A percentile compares a stretch with the other conserved stretches of the same genome.
These are phyloP conservation scores for Heliconius himera DNA, from an alignment of 1,140 invertebrate species.

Conservation along the genomic window DNA sequence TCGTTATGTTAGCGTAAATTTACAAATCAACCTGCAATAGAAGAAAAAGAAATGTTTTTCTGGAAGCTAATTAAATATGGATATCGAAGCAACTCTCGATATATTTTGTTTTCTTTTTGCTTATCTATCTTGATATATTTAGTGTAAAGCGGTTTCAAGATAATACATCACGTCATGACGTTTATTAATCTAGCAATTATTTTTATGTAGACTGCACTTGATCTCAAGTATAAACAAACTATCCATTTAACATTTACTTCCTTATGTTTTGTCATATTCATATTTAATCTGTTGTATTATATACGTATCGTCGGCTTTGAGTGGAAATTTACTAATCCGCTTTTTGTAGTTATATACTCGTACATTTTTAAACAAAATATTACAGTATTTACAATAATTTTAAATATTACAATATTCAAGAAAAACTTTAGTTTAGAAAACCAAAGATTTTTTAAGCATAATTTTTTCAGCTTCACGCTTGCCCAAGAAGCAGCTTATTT, in stretches of 20 bases:
- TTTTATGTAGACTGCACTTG: neutral
- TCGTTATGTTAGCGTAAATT: no score
- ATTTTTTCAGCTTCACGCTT: no score
- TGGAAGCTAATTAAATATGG: neutral
- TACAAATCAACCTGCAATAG: no score
- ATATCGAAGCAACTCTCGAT: neutral
- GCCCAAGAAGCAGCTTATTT: no score
- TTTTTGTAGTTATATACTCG: no score
- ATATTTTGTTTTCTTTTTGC: neutral
- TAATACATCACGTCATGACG: neutral
- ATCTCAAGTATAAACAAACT: conserved; percentile 10
- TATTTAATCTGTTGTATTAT: neutral
- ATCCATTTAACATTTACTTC: neutral
- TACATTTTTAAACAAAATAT: no score
- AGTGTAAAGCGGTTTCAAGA: neutral
- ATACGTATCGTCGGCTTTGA: neutral
- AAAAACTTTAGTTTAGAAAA: no score
- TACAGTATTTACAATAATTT: no score
- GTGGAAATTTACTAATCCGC: no score
- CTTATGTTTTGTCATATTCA: neutral
- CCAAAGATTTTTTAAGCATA: no score
- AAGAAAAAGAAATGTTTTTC: neutral
- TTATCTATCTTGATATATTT: neutral
- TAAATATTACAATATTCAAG: no score
- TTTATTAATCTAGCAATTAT: conserved; percentile 7